Conservation (phyloP, 1,140 invertebrate species). For the Alviniconcha marisindica region DNA sequence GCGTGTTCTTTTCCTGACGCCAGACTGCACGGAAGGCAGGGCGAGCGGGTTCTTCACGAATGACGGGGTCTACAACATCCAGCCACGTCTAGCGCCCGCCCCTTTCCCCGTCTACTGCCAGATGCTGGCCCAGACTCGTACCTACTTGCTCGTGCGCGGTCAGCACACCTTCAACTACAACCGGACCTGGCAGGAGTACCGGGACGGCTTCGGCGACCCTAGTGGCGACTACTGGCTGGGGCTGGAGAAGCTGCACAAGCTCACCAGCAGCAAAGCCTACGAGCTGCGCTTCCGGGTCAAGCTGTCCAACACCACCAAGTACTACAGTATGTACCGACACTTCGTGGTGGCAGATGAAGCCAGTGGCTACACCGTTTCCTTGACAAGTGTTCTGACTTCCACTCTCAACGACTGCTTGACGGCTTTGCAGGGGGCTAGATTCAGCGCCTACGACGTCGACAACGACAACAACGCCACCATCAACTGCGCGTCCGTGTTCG, state of each 20-base stretch:
- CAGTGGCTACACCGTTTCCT: neutral
- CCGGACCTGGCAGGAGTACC: too few relatives aligned
- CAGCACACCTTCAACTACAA: too few relatives aligned
- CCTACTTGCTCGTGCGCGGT: too few relatives aligned
- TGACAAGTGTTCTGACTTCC: neutral
- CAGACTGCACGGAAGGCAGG: too few relatives aligned
- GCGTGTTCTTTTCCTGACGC: too few relatives aligned
- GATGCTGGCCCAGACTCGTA: too few relatives aligned
- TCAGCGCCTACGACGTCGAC: slow-evolving; percentile 44
- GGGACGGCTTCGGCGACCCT: slow-evolving; percentile 9
- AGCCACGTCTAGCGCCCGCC: too few relatives aligned
- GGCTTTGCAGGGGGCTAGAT: neutral
- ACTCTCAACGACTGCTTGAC: slow-evolving; percentile 7
- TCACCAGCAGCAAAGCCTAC: neutral
- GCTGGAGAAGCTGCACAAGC: neutral
- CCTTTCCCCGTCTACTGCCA: too few relatives aligned
- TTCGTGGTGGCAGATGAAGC: neutral
- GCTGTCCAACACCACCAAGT: neutral
- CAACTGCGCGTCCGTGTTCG: slow-evolving; percentile 29
- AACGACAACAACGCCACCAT: slow-evolving; percentile 20
- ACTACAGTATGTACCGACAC: neutral
- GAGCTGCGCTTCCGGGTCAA: neutral
- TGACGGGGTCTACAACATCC: too few relatives aligned
- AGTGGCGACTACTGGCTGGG: slow-evolving; percentile 6
- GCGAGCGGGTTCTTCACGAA: too few relatives aligned